Conservation (phyloP, 2,888 invertebrate genomes). For the Balanococcus diminutus region DNA sequence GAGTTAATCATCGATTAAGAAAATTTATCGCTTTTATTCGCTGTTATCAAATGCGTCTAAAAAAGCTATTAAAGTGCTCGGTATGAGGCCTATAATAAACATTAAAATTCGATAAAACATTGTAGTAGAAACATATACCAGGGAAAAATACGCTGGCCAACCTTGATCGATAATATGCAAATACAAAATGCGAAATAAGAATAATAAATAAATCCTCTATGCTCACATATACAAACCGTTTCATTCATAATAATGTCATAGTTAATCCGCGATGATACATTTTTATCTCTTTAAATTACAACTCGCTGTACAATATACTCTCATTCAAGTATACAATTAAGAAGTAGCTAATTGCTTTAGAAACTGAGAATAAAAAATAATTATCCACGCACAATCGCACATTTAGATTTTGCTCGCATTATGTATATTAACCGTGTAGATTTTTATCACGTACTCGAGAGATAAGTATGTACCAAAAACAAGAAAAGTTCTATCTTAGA, state of each 20-base stretch:
- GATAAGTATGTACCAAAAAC: neutral
- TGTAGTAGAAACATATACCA: neutral
- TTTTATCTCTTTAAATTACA: neutral
- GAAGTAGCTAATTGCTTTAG: neutral
- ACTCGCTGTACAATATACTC: neutral
- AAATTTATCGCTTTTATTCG: neutral
- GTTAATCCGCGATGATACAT: neutral
- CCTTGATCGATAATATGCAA: conserved; percentile 19
- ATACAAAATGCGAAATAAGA: neutral
- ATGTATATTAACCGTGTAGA: neutral
- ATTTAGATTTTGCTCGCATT: neutral
- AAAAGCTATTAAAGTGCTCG: neutral
- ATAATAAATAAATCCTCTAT: neutral
- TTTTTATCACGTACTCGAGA: neutral
- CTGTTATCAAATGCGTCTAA: neutral
- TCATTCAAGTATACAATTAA: neutral
- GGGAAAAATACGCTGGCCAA: neutral
- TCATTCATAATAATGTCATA: neutral
- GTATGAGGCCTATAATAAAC: neutral
- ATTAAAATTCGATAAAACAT: neutral
- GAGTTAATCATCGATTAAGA: neutral
- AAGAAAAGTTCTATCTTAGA: neutral
- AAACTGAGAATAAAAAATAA: neutral
- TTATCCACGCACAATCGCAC: neutral
- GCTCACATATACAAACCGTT: neutral